Base-by-base conservation (phyloP, 35 echinoderm and acorn worm genomes). In the Ophioderma brevispina region DNA sequence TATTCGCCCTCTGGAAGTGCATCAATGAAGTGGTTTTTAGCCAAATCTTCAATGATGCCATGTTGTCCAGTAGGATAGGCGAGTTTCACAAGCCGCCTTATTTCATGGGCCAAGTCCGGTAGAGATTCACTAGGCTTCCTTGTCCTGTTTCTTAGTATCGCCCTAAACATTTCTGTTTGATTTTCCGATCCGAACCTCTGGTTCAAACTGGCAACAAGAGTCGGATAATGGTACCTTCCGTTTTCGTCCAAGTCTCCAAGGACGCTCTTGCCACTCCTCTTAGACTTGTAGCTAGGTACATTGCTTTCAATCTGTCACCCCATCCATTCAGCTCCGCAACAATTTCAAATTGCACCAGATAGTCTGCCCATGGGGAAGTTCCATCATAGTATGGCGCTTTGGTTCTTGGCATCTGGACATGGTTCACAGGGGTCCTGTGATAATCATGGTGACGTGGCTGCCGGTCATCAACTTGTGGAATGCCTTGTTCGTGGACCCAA, bases 21-120 rank as follows among this genome's bases (percentile, higher is more conserved):
- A 55, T 89, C 81, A n/a, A 94, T 84, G 76, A 94, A 94, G 63
- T 90, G 37, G 28, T 95, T 84, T 37, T 87, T 86, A 5, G 93
- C 40, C 21, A 95, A 40, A 21, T 84, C 59, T 25, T 95, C 88
- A 75, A 76, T 63, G 46, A 91, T 78, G 0, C 39, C 77, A 17
- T 81, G 76, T 2, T 36, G 21, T 42, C 84, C 88, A 38, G 52
- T 46, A 1, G 84, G 88, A 37, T 95, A 91, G 1, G 93, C 88
- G 8, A 81, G 85, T 39, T 41, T 77, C 8, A 90, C 85, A 17
- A 91, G 46, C 52, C 80, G 18, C 78, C 82, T 81, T 17, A 95
- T 78, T 14, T 90, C 84, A 21, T 90, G 42, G 0, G 89, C 88
- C 5, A 94, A 21, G 41, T 87, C 78, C 0, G 82, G 41, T 25